These are phyloP conservation scores for Planococcus citri DNA, from an alignment of 1,140 invertebrate genomes.

Conservation along the genomic window DNA sequence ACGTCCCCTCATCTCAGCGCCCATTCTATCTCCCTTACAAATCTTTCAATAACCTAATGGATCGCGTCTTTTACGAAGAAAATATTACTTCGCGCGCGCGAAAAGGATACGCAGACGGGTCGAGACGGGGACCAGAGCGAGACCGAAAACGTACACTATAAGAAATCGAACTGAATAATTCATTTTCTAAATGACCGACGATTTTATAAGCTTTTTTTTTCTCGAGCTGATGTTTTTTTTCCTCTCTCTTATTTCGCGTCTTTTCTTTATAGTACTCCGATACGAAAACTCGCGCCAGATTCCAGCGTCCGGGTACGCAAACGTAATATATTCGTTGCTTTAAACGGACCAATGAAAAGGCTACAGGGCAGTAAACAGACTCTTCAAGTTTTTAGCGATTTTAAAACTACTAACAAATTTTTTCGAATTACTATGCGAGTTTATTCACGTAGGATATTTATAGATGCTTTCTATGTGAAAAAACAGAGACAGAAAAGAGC, in stretches of 20 bases:
- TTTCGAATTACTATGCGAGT: background rate
- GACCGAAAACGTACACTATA: too few relatives aligned
- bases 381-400: background rate
- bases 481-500: too few relatives aligned
- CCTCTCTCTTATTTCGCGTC: too few relatives aligned
- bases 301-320: too few relatives aligned
- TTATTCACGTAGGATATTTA: background rate
- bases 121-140: background rate
- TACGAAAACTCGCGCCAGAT: background rate
- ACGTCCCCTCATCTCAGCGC: too few relatives aligned
- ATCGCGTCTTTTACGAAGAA: background rate
- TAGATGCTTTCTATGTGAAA: too few relatives aligned
- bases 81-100: too few relatives aligned
- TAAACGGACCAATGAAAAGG: too few relatives aligned
- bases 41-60: conserved; percentile 7
- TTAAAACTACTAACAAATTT: background rate
- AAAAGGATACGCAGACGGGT: background rate
- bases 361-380: background rate
- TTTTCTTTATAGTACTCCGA: too few relatives aligned
- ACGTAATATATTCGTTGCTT: too few relatives aligned
- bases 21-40: too few relatives aligned
- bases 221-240: background rate
- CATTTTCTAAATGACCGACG: conserved; percentile 6
- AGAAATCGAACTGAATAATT: background rate
- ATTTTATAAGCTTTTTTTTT: background rate